These are phyloP conservation scores for Monopterus albus DNA, from an alignment of 2,113 vertebrate genomes.

Conservation along the genomic window DNA sequence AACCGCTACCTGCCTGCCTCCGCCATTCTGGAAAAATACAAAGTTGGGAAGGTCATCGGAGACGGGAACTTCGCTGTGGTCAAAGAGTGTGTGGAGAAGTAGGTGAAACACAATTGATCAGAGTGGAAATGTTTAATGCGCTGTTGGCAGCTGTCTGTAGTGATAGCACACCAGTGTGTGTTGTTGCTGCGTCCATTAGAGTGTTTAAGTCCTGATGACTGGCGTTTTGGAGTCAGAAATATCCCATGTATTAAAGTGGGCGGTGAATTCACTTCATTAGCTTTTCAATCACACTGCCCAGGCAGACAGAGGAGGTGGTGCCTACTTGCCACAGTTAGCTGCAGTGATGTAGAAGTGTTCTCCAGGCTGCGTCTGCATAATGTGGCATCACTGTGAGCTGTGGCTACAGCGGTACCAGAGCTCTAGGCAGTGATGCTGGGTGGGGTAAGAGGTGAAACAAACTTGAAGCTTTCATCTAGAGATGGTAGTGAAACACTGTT, in stretches of 20 bases:
- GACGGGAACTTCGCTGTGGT: constrained; percentile 99
- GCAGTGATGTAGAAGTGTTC: too few relatives aligned
- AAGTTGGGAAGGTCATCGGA: constrained; percentile 95
- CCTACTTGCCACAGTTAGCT: too few relatives aligned
- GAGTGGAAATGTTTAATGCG: neutral
- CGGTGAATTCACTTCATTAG: constrained; percentile 53
- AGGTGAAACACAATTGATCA: constrained; percentile 40
- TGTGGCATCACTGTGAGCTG: too few relatives aligned
- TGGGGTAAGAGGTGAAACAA: constrained; percentile 2
- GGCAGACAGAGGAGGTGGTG: neutral
- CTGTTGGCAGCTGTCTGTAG: neutral
- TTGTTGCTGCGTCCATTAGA: constrained; percentile 6
- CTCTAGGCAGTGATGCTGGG: neutral
- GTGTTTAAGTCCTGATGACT: constrained; percentile 30
- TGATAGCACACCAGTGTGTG: constrained; percentile 1
- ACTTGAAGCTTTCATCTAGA: neutral
- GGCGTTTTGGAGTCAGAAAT: constrained; percentile 30
- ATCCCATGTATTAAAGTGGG: constrained; percentile 47
- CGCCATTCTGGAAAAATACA: constrained; percentile 91
- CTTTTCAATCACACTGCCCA: constrained; percentile 41
- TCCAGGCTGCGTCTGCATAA: too few relatives aligned
- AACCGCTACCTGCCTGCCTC: constrained; percentile 85
- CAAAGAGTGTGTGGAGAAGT: constrained; percentile 95
- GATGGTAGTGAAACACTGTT: neutral
- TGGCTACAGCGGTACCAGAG: too few relatives aligned